phyloP scores from a whole-genome alignment of 2,113 vertebrate genomes.

The Perognathus longimembris region DNA sequence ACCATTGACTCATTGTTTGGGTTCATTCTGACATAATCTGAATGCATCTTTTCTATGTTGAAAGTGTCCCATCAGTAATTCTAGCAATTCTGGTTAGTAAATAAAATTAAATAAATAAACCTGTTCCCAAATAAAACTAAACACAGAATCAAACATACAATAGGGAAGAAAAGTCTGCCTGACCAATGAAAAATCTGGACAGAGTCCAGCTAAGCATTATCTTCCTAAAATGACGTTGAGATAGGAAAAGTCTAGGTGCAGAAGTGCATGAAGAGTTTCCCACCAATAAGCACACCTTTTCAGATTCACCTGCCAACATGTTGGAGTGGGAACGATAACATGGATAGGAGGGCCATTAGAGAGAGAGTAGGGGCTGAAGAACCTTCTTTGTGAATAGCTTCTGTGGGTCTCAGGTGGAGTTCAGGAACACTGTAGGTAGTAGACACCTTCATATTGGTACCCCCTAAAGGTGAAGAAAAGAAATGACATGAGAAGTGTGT shows the following conservation, averaged over 20 bases:
- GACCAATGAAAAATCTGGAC: background rate
- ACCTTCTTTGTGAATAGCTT: background rate
- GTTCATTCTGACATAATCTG: background rate
- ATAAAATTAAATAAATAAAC: background rate
- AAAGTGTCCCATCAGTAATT: background rate
- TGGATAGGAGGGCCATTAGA: background rate
- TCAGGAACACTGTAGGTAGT: fast-evolving
- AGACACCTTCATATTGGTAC: fast-evolving
- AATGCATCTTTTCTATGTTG: background rate
- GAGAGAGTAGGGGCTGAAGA: too few species aligned
- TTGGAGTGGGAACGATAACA: too few species aligned
- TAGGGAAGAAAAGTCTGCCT: background rate
- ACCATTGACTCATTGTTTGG: background rate
- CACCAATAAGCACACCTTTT: background rate
- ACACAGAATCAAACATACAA: background rate
- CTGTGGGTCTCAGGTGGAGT: too few species aligned
- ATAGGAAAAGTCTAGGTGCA: background rate
- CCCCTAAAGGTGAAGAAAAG: background rate
- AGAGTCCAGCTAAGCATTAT: background rate
- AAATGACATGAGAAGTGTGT: fast-evolving
- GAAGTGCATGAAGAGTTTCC: background rate
- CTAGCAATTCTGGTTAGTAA: background rate
- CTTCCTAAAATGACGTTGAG: background rate
- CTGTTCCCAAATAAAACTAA: background rate
- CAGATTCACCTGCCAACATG: background rate